Base-by-base conservation (phyloP, 1,140 invertebrate genomes). In the Tachypleus tridentatus region DNA sequence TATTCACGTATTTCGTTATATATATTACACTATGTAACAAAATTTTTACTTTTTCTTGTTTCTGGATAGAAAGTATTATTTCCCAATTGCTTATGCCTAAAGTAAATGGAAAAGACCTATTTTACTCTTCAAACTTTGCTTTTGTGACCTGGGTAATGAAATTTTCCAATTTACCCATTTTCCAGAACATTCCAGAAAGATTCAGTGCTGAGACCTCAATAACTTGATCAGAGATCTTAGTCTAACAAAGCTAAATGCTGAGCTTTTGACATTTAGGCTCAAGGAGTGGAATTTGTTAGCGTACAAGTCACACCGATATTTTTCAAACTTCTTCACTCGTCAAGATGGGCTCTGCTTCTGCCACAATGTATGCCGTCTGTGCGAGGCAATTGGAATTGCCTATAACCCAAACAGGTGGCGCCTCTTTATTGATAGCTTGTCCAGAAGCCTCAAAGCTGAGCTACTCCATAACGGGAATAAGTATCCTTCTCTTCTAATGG, bases 391-490 rank as follows among this genome's bases (percentile, higher is more conserved):
- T 66, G 68, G 60, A 63, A 70, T 75, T 52, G 58, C 64, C n/a
- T 72, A 57, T 67, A 58, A 57, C 8, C 61, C 62, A 51, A 50
- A 9, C 63, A 58, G 73, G 60, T 74, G 71, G 68, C 69, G 70
- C n/a, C 49, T 74, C 58, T 75, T 75, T 56, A 73, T 76, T 61
- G 72, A 75, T 64, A 70, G 66, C 64, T 73, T 71, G 29, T 53
- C 57, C 49, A 70, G 62, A 67, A 75, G 71, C 51, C 69, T 77
- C 5, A 75, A 77, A 69, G 72, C 67, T 48, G 74, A 74, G n/a
- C 62, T 77, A 9, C 62, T 75, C 3, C 72, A 76, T 58, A 75
- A 76, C 60, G 70, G 74, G 62, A 75, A 77, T 64, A 59, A 65
- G 60, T 72, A 71, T 63, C 66, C 71, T 10, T 74, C 72, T 63